Conservation (phyloP, 2,113 vertebrate species). For the Anarhynchus alexandrinus region DNA sequence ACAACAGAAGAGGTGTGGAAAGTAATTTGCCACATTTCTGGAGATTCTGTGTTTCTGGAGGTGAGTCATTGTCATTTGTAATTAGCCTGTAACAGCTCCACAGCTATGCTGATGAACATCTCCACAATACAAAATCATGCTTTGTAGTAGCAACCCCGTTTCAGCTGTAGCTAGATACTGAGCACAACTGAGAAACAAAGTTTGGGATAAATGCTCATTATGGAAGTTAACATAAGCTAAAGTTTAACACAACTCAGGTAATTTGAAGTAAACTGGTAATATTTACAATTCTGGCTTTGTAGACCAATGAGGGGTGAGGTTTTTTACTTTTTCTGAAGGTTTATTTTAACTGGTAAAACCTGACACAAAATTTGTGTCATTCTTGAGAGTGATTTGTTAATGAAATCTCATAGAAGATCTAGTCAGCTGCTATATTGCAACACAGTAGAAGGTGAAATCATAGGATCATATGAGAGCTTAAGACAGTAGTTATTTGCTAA, state of each 20-base stretch:
- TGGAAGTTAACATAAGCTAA: background rate
- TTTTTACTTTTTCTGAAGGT: background rate
- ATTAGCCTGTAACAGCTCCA: background rate
- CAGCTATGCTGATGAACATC: background rate
- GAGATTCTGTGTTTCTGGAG: background rate
- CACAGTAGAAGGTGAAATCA: background rate
- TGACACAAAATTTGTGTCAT: background rate
- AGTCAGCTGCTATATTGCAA: background rate
- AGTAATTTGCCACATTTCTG: background rate
- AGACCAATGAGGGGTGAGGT: fast-evolving
- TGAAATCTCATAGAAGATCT: background rate
- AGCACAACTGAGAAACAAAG: background rate
- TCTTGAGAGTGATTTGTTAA: background rate
- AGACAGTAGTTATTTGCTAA: background rate
- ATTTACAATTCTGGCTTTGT: background rate
- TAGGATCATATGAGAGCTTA: background rate
- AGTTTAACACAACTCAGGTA: background rate
- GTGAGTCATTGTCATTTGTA: background rate
- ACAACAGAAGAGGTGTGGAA: background rate
- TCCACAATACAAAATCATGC: background rate
- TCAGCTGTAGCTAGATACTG: background rate
- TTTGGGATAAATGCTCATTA: background rate
- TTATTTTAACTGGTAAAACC: background rate
- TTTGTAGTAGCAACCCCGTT: background rate
- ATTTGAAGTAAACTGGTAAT: background rate